phyloP scores from a whole-genome alignment of 2,113 vertebrate species.

The Cranoglanis bouderius region DNA sequence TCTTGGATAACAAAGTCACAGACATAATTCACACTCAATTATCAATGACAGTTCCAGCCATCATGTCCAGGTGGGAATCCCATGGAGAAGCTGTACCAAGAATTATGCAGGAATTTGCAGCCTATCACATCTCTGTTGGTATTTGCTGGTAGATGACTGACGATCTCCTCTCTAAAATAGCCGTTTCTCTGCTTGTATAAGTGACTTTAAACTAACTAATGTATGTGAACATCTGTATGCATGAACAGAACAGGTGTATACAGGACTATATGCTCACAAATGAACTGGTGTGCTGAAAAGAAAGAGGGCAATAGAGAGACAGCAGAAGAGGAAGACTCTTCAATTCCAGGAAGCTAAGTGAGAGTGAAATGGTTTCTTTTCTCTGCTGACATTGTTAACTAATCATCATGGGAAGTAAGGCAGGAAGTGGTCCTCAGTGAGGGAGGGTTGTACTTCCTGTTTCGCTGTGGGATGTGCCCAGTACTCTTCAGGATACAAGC shows the following conservation, averaged over 20 bases:
- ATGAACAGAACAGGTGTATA: background rate
- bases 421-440: slow-evolving; percentile 55
- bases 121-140: background rate
- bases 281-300: background rate
- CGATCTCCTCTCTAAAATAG: background rate
- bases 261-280: background rate
- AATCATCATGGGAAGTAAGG: slow-evolving; percentile 56
- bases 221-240: background rate
- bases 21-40: background rate
- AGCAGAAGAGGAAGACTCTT: slow-evolving; percentile 24
- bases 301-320: slow-evolving; percentile 2
- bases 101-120: background rate
- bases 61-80: background rate
- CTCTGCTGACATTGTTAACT: slow-evolving; percentile 56
- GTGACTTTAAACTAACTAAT: background rate
- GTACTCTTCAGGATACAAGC: background rate
- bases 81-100: background rate
- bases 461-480: background rate
- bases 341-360: slow-evolving; percentile 58
- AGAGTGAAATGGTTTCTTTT: slow-evolving; percentile 56
- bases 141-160: background rate
- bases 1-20: background rate
- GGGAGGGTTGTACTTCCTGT: slow-evolving; percentile 50
- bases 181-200: background rate
- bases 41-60: background rate